Evolutionary conservation across 2,113 vertebrate genomes (phyloP).

Genomic region (Grammomys surdaster): DNA sequence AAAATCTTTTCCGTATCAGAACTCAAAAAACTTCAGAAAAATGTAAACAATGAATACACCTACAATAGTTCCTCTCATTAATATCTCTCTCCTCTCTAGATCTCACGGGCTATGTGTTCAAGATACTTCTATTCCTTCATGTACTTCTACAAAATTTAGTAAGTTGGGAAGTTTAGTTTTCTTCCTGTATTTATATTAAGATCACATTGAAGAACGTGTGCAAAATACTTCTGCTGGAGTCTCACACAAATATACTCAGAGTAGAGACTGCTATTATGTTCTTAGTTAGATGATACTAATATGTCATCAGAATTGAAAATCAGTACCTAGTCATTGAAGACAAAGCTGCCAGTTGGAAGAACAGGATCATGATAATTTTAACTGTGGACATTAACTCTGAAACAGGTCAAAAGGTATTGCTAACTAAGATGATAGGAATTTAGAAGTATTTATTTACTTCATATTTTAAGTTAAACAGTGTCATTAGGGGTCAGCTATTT

Average conservation of each 20-base stretch:
- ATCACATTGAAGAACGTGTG: background rate
- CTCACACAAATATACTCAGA: background rate
- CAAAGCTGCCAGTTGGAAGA: background rate
- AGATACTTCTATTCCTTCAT: background rate
- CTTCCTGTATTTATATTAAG: background rate
- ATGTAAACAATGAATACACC: background rate
- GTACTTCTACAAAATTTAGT: background rate
- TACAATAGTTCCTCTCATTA: background rate
- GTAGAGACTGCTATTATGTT: background rate
- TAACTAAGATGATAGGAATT: constrained; percentile 7
- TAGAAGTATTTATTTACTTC: constrained; percentile 29
- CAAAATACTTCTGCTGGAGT: background rate
- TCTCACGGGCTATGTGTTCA: background rate
- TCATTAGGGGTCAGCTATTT: constrained; percentile 19
- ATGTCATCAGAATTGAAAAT: background rate
- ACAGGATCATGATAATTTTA: background rate
- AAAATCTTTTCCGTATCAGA: background rate
- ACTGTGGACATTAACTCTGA: constrained; percentile 13
- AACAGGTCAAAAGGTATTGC: background rate
- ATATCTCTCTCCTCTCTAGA: background rate
- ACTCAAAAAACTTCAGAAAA: background rate
- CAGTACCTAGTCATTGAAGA: background rate
- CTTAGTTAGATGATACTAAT: background rate
- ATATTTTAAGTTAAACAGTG: constrained; percentile 33
- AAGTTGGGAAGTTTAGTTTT: background rate